Percentiles rank a stretch among this genome's conserved stretches.
These are phyloP conservation scores for Genyomyrus donnyi DNA, from an alignment of 2,113 vertebrate species.

Conservation along the genomic window DNA sequence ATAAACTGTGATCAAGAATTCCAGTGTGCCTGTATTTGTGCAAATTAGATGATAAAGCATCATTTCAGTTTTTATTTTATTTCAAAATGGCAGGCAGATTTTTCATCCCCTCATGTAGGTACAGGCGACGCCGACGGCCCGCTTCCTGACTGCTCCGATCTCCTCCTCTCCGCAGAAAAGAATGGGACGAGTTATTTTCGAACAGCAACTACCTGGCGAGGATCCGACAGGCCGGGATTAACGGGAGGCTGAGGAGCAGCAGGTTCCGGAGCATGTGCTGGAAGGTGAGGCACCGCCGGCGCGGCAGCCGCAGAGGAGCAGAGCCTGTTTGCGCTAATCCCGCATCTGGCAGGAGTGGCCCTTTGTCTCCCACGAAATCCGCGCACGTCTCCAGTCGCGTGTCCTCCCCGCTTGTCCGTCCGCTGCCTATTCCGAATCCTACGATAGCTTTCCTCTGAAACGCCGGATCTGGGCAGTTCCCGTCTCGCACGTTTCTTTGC, in stretches of 20 bases:
- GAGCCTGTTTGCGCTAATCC: not conserved
- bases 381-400: too few relatives aligned
- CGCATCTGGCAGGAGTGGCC: not conserved
- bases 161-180: conserved; percentile 71
- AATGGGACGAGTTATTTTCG: conserved; percentile 98
- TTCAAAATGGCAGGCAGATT: not conserved
- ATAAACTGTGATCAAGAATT: not conserved
- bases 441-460: not conserved
- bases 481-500: not conserved
- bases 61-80: not conserved
- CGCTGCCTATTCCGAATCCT: not conserved
- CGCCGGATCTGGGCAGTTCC: not conserved
- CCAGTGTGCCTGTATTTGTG: not conserved
- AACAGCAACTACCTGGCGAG: conserved; percentile 97
- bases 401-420: not conserved
- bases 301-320: not conserved
- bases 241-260: conserved; percentile 93
- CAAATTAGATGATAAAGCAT: not conserved
- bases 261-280: conserved; percentile 98
- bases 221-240: conserved; percentile 93
- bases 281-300: conserved; percentile 75
- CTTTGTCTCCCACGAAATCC: not conserved
- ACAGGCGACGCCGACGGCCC: not conserved
- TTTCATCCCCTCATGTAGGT: not conserved
- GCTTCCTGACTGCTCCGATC: not conserved